These are phyloP conservation scores for Thymelicus lineola DNA, from an alignment of 2,888 invertebrate genomes.

Conservation along the genomic window DNA sequence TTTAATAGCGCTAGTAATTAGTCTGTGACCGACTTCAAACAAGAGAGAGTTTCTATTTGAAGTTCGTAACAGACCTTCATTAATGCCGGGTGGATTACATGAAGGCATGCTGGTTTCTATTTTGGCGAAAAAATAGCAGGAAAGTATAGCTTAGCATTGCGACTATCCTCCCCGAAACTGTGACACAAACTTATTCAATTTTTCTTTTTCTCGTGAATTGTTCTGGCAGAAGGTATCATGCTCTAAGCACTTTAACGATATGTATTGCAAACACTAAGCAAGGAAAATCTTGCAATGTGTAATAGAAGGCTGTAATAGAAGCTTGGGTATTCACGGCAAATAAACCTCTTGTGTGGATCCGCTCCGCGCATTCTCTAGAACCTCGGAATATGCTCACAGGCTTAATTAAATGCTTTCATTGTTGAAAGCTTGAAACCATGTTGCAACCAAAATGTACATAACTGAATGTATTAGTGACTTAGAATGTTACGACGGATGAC, in stretches of 20 bases:
- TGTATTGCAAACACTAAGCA: background rate
- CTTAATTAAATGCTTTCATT: background rate
- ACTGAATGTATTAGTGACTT: too few relatives aligned
- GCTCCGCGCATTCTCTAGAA: background rate
- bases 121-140: background rate
- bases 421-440: background rate
- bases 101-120: background rate
- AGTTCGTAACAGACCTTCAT: too few relatives aligned
- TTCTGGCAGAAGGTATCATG: background rate
- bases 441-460: background rate
- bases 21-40: too few relatives aligned
- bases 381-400: background rate
- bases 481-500: too few relatives aligned
- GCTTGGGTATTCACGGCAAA: background rate
- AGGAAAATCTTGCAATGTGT: conserved; percentile 2
- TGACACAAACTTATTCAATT: background rate
- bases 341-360: background rate
- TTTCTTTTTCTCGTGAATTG: background rate
- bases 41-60: too few relatives aligned
- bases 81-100: background rate
- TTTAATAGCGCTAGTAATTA: background rate
- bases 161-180: too few relatives aligned
- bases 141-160: background rate
- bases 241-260: background rate
- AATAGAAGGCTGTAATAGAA: background rate